Percentiles rank a stretch among this genome's conserved stretches.
Conservation (phyloP, 2,888 invertebrate genomes). For the Euplexia lucipara region DNA sequence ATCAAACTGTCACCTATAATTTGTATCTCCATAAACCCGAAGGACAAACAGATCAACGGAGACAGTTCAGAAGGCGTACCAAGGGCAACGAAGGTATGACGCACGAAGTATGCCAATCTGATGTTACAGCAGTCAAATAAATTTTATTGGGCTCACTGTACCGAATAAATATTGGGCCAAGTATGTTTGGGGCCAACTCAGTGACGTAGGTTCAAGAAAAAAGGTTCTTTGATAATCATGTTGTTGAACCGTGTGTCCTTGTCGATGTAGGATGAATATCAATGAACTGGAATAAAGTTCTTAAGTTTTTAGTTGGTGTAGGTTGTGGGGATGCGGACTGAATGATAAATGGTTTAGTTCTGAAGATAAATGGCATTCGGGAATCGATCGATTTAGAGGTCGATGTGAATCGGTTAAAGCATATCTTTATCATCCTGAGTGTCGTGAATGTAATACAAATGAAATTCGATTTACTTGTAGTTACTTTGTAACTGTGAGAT, state of each 20-base stretch:
- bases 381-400: slow-evolving; percentile 17
- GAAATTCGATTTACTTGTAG: background rate
- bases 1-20: slow-evolving; percentile 20
- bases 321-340: slow-evolving; percentile 33
- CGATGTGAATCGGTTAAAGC: background rate
- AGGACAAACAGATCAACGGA: slow-evolving; percentile 18
- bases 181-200: slow-evolving; percentile 44
- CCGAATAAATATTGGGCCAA: slow-evolving; percentile 53
- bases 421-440: background rate
- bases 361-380: slow-evolving; percentile 9
- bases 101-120: slow-evolving; percentile 43
- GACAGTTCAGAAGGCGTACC: slow-evolving; percentile 30
- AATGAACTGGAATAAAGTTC: slow-evolving; percentile 40
- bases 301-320: slow-evolving; percentile 47
- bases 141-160: slow-evolving; percentile 48
- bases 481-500: too few relatives aligned
- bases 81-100: slow-evolving; percentile 59
- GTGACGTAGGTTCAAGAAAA: slow-evolving; percentile 54
- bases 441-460: background rate
- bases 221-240: slow-evolving; percentile 57
- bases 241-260: slow-evolving; percentile 56
- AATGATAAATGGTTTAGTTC: slow-evolving; percentile 30
- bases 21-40: slow-evolving; percentile 32
- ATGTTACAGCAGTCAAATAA: slow-evolving; percentile 53
- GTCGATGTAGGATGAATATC: slow-evolving; percentile 41